Evolutionary conservation across 2,888 invertebrate genomes (phyloP).

Genomic region (Escarpia spicata): DNA sequence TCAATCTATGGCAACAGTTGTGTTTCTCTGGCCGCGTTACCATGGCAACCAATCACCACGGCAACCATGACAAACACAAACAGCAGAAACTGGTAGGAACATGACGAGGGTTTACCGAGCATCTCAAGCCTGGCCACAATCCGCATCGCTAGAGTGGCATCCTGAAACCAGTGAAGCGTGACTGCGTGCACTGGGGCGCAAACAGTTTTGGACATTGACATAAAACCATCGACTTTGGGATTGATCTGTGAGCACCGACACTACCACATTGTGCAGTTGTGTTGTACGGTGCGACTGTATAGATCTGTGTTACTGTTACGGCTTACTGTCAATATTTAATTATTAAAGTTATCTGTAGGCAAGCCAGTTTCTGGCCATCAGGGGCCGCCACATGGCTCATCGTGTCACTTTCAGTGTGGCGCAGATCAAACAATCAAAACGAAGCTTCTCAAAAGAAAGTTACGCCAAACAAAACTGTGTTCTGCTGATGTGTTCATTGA

Average conservation of each 20-base stretch:
- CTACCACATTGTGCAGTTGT: background rate
- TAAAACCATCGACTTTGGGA: background rate
- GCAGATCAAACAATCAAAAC: background rate
- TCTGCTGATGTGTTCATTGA: background rate
- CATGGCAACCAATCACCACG: background rate
- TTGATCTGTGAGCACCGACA: background rate
- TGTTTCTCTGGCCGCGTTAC: background rate
- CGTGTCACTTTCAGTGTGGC: background rate
- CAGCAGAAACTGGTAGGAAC: background rate
- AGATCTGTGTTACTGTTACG: background rate
- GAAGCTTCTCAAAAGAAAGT: background rate
- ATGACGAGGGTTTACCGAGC: background rate
- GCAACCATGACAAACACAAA: background rate
- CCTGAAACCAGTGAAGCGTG: conserved; percentile 6
- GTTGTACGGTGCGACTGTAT: background rate
- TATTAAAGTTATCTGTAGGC: background rate
- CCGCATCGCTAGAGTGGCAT: background rate
- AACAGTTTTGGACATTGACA: background rate
- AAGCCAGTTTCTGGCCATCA: background rate
- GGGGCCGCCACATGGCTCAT: background rate
- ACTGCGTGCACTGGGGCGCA: background rate
- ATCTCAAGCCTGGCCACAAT: background rate
- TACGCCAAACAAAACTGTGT: background rate
- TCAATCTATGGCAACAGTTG: background rate
- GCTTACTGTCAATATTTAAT: background rate